These are phyloP conservation scores for Galeopsomyia nigrocyanea DNA, from an alignment of 2,888 invertebrate species.

Conservation along the genomic window DNA sequence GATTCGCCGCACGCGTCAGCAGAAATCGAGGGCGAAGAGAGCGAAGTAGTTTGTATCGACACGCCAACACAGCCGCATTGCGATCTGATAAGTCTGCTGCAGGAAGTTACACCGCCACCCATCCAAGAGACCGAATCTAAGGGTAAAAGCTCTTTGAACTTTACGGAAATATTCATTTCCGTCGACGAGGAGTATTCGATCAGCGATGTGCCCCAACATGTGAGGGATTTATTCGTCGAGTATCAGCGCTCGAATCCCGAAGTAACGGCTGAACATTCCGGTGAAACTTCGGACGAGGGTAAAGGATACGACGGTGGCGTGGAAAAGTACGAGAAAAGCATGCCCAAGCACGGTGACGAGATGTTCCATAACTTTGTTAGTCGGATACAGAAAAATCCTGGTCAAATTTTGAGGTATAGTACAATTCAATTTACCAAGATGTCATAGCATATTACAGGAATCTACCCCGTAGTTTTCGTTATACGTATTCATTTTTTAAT, in stretches of 20 bases:
- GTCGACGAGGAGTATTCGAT: constrained; percentile 73
- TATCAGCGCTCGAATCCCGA: constrained; percentile 71
- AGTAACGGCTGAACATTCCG: constrained; percentile 10
- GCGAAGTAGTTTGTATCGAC: constrained; percentile 83
- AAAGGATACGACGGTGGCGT: constrained; percentile 65
- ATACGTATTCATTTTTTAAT: no score
- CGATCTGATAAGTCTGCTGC: constrained; percentile 79
- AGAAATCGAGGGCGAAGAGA: constrained; percentile 87
- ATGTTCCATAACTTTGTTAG: constrained; percentile 85
- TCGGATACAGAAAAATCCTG: constrained; percentile 81
- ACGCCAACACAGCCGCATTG: constrained; percentile 80
- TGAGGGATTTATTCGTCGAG: constrained; percentile 75
- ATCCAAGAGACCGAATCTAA: constrained; percentile 64
- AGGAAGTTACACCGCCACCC: constrained; percentile 74
- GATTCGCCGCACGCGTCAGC: constrained; percentile 77
- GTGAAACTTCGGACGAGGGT: constrained; percentile 55
- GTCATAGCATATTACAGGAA: background rate
- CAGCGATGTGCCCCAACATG: constrained; percentile 72
- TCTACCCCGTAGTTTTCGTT: no score
- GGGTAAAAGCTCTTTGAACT: constrained; percentile 66
- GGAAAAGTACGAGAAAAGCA: constrained; percentile 84
- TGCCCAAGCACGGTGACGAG: constrained; percentile 86
- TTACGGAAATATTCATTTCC: constrained; percentile 72
- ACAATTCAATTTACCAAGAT: background rate
- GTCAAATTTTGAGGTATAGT: constrained; percentile 84